These are phyloP conservation scores for Saccostrea echinata DNA, from an alignment of 1,140 invertebrate genomes.

Conservation along the genomic window DNA sequence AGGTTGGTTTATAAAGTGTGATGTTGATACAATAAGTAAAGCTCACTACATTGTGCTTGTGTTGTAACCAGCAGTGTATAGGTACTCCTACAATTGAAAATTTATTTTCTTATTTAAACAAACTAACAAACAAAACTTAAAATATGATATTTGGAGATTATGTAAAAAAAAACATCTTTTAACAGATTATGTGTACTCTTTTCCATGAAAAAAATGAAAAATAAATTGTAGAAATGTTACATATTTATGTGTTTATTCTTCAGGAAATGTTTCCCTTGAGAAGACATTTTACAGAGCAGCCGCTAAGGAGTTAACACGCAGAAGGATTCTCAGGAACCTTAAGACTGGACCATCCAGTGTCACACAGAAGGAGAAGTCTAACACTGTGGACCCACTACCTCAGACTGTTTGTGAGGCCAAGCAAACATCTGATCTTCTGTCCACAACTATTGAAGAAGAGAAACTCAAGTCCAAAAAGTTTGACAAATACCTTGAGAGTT, in stretches of 20 bases:
- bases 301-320: not conserved
- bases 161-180: too few species aligned
- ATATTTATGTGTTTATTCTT: not conserved
- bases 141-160: too few species aligned
- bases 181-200: too few species aligned
- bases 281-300: conserved; percentile 13
- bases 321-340: conserved; percentile 1
- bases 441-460: conserved; percentile 53
- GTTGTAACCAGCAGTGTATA: too few species aligned
- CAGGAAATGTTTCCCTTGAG: not conserved
- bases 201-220: too few species aligned
- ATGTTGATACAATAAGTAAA: too few species aligned
- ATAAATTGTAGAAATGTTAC: too few species aligned
- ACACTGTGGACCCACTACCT: conserved; percentile 6
- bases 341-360: not conserved
- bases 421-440: conserved; percentile 44
- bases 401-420: conserved; percentile 10
- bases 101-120: too few species aligned
- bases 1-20: conserved; percentile 49
- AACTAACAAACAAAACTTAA: too few species aligned
- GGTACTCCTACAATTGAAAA: too few species aligned
- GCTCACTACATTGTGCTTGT: too few species aligned
- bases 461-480: conserved; percentile 51
- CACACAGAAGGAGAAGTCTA: conserved; percentile 15
- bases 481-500: conserved; percentile 57